These are phyloP conservation scores for Drosophila gunungcola DNA, from an alignment of 1,140 invertebrate species.

Conservation along the genomic window DNA sequence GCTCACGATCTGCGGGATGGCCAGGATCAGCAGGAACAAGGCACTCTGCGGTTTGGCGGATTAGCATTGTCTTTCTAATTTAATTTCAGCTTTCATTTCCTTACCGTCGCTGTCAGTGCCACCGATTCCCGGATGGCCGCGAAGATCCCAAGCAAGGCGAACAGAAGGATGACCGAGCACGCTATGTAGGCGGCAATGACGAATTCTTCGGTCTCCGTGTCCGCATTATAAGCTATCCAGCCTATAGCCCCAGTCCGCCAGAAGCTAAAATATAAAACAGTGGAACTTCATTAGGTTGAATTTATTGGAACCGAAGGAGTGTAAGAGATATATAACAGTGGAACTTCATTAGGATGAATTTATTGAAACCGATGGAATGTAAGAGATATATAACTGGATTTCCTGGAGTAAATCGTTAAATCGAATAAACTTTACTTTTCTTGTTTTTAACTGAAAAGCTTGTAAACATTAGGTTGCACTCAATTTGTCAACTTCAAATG, in stretches of 20 bases:
- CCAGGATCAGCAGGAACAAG: conserved; percentile 70
- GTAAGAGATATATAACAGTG: neutral
- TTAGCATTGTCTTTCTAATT: neutral
- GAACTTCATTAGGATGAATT: conserved; percentile 4
- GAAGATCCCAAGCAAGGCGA: conserved; percentile 68
- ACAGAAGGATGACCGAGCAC: conserved; percentile 58
- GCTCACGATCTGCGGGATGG: conserved; percentile 61
- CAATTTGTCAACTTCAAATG: too few species aligned
- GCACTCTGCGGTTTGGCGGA: conserved; percentile 47
- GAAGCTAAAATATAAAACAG: conserved; percentile 51
- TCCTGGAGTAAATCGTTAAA: too few species aligned
- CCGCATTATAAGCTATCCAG: conserved; percentile 70
- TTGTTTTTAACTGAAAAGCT: too few species aligned
- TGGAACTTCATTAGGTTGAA: conserved; percentile 10
- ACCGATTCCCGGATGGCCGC: conserved; percentile 74
- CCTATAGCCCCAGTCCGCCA: conserved; percentile 66
- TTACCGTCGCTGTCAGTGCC: conserved; percentile 63
- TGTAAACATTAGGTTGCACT: too few species aligned
- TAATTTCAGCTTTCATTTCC: neutral
- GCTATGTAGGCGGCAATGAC: conserved; percentile 63
- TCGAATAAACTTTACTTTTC: too few species aligned
- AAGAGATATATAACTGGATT: neutral
- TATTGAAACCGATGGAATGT: too few species aligned
- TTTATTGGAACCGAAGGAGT: neutral
- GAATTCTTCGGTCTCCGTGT: conserved; percentile 57